Evolutionary conservation across 1,140 invertebrate genomes (phyloP).

Genomic region (Anadara kagoshimensis): DNA sequence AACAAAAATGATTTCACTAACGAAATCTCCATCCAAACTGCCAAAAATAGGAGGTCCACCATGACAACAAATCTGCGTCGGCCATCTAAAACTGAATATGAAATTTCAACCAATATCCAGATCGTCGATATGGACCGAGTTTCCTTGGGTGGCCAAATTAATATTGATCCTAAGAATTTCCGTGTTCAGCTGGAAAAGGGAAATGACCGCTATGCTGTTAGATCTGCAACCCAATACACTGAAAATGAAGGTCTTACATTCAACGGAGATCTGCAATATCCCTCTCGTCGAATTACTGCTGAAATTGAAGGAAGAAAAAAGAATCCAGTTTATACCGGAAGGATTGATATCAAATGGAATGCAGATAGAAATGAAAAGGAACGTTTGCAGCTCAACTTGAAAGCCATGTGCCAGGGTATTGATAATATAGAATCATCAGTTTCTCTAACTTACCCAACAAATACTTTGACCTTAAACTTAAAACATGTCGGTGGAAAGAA

Average conservation of each 20-base stretch:
- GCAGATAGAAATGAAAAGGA: constrained; percentile 40
- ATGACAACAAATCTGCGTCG: neutral
- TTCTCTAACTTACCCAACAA: too few species aligned
- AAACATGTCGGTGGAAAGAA: too few species aligned
- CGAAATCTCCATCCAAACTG: constrained; percentile 18
- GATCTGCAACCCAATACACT: constrained; percentile 29
- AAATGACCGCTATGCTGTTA: neutral
- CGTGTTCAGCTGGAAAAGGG: neutral
- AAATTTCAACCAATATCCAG: constrained; percentile 21
- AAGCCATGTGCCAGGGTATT: constrained; percentile 3
- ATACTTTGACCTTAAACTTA: too few species aligned
- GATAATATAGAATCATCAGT: constrained; percentile 18
- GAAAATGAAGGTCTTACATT: constrained; percentile 12
- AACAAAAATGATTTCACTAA: constrained; percentile 19
- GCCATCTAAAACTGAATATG: constrained; percentile 17
- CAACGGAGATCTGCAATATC: constrained; percentile 10
- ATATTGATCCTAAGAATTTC: neutral
- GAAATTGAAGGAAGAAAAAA: constrained; percentile 28
- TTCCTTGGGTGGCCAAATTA: constrained; percentile 10
- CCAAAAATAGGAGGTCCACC: constrained; percentile 22
- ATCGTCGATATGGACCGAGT: constrained; percentile 15
- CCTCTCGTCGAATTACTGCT: constrained; percentile 34
- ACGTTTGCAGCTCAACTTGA: constrained; percentile 17
- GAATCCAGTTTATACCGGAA: constrained; percentile 14
- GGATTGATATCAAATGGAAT: constrained; percentile 42